Conservation (phyloP, 1,140 invertebrate genomes). For the Elysia chlorotica region DNA sequence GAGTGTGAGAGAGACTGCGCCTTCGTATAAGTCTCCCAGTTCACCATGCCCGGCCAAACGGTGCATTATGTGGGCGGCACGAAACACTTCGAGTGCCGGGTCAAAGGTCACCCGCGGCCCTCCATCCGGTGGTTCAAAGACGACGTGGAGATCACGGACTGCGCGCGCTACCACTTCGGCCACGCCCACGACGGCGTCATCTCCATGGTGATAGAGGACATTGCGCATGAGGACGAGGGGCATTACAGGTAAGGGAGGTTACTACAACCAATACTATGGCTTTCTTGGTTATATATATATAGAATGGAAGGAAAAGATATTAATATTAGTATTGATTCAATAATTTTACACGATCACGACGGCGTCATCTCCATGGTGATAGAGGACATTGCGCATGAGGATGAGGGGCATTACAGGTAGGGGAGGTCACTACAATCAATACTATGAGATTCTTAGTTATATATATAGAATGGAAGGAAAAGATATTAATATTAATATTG, state of each 20-base stretch:
- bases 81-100: constrained; percentile 56
- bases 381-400: constrained; percentile 40
- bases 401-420: constrained; percentile 33
- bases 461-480: neutral
- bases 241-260: constrained; percentile 15
- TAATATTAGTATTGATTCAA: neutral
- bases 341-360: constrained; percentile 24
- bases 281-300: neutral
- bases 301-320: neutral
- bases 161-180: constrained; percentile 46
- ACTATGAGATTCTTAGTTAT: neutral
- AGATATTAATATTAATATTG: neutral
- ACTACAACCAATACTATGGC: neutral
- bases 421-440: neutral
- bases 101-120: constrained; percentile 52
- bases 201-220: constrained; percentile 51
- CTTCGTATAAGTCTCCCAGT: neutral
- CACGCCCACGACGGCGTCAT: constrained; percentile 43
- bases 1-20: too few relatives aligned
- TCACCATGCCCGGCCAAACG: constrained; percentile 50
- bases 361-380: constrained; percentile 54
- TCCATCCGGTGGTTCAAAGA: constrained; percentile 56
- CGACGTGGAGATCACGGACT: constrained; percentile 50
- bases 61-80: constrained; percentile 46
- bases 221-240: constrained; percentile 41